These are phyloP conservation scores for Larimichthys polyactis DNA, from an alignment of 2,113 vertebrate species.

Conservation along the genomic window DNA sequence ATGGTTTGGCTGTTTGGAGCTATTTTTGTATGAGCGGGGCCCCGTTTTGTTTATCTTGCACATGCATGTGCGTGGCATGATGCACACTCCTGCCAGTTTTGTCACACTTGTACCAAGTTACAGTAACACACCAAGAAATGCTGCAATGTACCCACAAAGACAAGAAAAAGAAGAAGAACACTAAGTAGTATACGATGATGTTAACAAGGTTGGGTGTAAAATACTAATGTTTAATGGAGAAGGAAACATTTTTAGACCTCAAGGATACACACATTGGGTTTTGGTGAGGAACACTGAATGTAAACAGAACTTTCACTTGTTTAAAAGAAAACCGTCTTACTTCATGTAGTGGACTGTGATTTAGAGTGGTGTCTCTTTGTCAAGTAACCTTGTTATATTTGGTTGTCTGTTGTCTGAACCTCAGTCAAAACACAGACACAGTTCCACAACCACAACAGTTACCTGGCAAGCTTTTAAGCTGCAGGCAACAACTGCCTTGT, in stretches of 20 bases:
- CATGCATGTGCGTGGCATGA: not conserved
- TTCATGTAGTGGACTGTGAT: not conserved
- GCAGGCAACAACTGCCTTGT: constrained; percentile 57
- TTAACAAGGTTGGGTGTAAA: not conserved
- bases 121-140: not conserved
- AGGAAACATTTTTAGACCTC: not conserved
- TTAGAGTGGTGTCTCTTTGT: constrained; percentile 9
- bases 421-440: constrained; percentile 38
- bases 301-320: not conserved
- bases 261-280: not conserved
- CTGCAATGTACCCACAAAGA: not conserved
- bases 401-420: constrained; percentile 13
- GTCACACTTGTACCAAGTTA: not conserved
- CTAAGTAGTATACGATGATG: not conserved
- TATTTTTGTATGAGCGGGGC: not conserved
- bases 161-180: not conserved
- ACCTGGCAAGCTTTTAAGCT: constrained; percentile 60
- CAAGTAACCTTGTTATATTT: not conserved
- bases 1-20: not conserved
- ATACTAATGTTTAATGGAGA: not conserved
- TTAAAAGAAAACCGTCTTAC: not conserved
- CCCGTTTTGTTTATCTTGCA: not conserved
- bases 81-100: not conserved
- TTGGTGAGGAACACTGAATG: not conserved
- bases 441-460: constrained; percentile 13